Base-by-base conservation (phyloP, 2,113 vertebrate genomes). In the Egretta garzetta region DNA sequence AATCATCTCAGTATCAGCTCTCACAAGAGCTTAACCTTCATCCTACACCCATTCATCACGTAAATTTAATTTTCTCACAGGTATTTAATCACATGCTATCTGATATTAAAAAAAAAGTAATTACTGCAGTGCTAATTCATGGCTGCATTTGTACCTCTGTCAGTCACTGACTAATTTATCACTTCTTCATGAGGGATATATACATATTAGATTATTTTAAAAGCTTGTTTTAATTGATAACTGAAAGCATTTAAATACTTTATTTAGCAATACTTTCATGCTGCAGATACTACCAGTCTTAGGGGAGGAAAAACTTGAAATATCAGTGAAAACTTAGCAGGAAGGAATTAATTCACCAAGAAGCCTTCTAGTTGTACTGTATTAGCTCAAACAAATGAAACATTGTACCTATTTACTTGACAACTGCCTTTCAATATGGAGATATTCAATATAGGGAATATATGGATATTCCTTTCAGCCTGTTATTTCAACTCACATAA, bases 31-130 rank as follows among this genome's bases (percentile, higher is more conserved):
- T 98, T 98, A 98, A 99, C 98, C 98, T 99, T 98, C 98, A 98
- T 98, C 97, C 97, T 95, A 93, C 82, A 94, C 83, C 98, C 98
- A 99, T 99, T 99, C 98, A 99, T 99, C 99, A 99, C 97, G 81
- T 98, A 99, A 99, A 99, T 99, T 98, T 98, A 98, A 99, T 99
- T 99, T 98, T 98, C 98, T 98, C 97, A 97, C 98, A 99, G 98
- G 99, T 99, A 99, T 99, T 99, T 99, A 99, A 99, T 99, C 99
- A 99, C 98, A 98, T 94, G 87, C 96, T 99, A 99, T 99, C 99
- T 98, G 98, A 99, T 99, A 98, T 93, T 79, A 56, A 52, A 66
- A 95, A 95, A 93, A 98, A 99, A 98, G 99, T 99, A 99, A 99
- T 99, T 99, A 99, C 98, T 92, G 97, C 97, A 93, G 96, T 98